Percentiles rank a stretch among this genome's conserved stretches.
phyloP scores from a whole-genome alignment of 1,140 invertebrate genomes.

The Orchestia grillus region DNA sequence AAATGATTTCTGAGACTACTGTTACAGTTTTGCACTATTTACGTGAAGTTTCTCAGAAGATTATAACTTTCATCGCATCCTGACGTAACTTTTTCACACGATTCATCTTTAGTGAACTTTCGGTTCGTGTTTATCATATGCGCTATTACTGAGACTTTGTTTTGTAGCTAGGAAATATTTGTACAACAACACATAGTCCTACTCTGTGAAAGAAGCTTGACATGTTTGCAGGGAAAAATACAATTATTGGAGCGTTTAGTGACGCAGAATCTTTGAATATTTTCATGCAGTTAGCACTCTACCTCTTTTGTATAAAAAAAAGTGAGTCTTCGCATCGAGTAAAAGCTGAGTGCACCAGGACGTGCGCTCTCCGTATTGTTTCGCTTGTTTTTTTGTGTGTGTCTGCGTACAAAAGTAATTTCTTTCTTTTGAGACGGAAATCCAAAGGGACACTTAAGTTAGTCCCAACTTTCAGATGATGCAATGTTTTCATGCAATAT shows the following conservation, averaged over 20 bases:
- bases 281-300: neutral
- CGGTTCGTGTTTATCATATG: neutral
- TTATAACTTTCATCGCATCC: neutral
- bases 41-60: neutral
- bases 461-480: neutral
- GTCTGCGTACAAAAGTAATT: neutral
- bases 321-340: neutral
- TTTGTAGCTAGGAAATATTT: neutral
- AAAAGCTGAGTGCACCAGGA: neutral
- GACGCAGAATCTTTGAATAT: neutral
- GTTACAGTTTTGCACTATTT: neutral
- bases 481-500: too few relatives aligned
- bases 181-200: neutral
- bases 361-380: neutral
- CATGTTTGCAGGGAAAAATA: neutral
- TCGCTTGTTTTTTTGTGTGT: neutral
- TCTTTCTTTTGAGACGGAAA: neutral
- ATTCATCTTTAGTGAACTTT: neutral
- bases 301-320: neutral
- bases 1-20: neutral
- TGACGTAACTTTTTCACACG: neutral
- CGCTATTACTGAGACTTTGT: neutral
- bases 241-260: neutral
- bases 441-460: neutral
- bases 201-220: neutral